Base-by-base conservation (phyloP, 2,888 invertebrate species). In the Cecidostiba fungosa region DNA sequence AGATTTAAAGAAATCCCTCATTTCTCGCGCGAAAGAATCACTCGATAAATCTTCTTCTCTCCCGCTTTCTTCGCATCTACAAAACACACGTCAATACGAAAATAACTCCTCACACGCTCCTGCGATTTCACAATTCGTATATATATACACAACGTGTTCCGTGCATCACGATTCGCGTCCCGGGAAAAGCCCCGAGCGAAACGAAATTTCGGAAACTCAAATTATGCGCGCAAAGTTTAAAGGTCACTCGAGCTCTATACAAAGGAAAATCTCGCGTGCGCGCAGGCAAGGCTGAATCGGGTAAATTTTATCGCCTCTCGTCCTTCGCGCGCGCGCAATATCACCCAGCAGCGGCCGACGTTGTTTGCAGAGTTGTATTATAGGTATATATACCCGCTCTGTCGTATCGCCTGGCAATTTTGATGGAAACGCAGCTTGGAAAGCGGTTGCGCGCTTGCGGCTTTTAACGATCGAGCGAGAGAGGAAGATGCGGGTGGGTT, bases 301-400 rank as follows among this genome's bases (percentile, higher is more conserved):
- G 50, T 36, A 62, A 74, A 50, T 69, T 84, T 85, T 80, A 85
- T 85, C 84, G 84, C 43, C 43, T 47, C 39, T 72, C 66, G 84
- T 77, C 80, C 79, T 76, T 80, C 84, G 84, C 36, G 59, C 84
- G 84, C 36, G 59, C 29, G n/a, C 32, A 79, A 47, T 47, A 32
- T 43, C 23, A 36, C 69, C 79, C 36, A 59, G 39, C 32, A 62
- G 43, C 23, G 19, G n/a, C 43, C 43, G 23, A 14, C 29, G 62
- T 78, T 66, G 10, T 29, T 29, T 12, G 66, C 8, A 29, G n/a
- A n/a, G n/a, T 23, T 66, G 29, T 23, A 2, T n/a, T 29, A 54
- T n/a, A n/a, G n/a, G n/a, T n/a, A n/a, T n/a, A n/a, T 54, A 54
- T 54, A 54, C 3, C 29, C 3, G 59, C 23, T 1, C 54, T 19